Conservation (phyloP, 2,797 vertebrate species). For the Synaphobranchus kaupii region DNA sequence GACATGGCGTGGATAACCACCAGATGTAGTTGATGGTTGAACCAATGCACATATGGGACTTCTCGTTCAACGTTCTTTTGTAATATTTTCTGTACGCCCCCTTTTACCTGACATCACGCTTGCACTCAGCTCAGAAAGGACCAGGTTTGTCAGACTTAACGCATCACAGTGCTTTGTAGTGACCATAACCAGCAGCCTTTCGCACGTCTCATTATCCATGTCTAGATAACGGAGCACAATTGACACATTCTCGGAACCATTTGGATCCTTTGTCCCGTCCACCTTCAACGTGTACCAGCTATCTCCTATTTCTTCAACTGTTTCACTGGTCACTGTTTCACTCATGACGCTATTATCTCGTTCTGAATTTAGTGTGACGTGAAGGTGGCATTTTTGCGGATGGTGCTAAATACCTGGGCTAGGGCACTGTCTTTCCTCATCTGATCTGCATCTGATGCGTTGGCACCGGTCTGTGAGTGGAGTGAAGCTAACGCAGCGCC, state of each 20-base stretch:
- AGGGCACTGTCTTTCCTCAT: constrained; percentile 16
- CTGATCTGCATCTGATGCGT: not conserved
- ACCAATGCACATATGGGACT: constrained; percentile 31
- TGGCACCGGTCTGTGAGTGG: too few species aligned
- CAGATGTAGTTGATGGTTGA: constrained; percentile 36
- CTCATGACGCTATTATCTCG: not conserved
- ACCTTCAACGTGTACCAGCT: constrained; percentile 23
- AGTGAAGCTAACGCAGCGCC: too few species aligned
- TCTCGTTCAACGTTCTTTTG: constrained; percentile 27
- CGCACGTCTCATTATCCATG: not conserved
- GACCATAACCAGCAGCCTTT: not conserved
- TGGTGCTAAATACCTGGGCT: constrained; percentile 3
- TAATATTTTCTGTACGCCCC: constrained; percentile 31
- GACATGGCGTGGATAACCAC: constrained; percentile 31
- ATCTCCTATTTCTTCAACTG: constrained; percentile 13
- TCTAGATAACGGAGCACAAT: constrained; percentile 24
- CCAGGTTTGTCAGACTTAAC: constrained; percentile 1
- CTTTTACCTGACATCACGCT: constrained; percentile 19
- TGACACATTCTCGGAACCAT: constrained; percentile 16
- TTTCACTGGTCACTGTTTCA: not conserved
- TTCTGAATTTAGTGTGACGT: not conserved
- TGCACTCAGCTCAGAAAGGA: not conserved
- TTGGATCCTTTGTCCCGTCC: constrained; percentile 21
- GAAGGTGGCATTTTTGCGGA: not conserved
- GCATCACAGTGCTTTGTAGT: constrained; percentile 26